Evolutionary conservation across 2,888 invertebrate species (phyloP), one percentile per base, ranked within the genome.

Genomic region (Eupithecia dodoneata): DNA sequence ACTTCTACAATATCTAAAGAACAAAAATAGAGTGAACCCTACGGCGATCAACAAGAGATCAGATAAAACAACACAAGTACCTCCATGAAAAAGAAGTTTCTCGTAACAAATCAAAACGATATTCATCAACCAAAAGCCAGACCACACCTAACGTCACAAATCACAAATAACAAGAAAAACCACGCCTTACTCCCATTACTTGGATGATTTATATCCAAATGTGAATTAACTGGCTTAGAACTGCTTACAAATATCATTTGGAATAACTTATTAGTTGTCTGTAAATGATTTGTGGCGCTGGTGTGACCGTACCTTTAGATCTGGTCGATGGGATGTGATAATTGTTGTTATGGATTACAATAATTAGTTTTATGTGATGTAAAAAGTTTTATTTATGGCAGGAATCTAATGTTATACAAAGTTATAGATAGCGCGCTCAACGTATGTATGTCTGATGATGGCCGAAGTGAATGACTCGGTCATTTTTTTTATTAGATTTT

Each of bases 201-300:
- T 80, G 72, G 79, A 79, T 88, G 88, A 89, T 89, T 89, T 87
- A 89, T 84, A 76, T 70, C 69, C 76, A 78, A 76, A 78, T 79
- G 47, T 77, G 76, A 73, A 79, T 75, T 75, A 81, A 79, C 79
- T 78, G 76, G 77, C 79, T 69, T 74, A 78, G 77, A 79, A 82
- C 81, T 80, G 77, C 79, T 69, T 74, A 78, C 76, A 78, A 82
- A 82, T 80, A 81, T 81, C 77, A 80, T 82, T 79, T 77, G 78
- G 72, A 73, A 73, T 78, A 76, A 79, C 76, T 75, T 75, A 75
- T 79, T 75, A 74, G 74, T 71, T 80, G 81, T 78, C 81, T 72
- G 77, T 77, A 71, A 69, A 78, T 74, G 76, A 81, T 81, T 81
- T 80, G 79, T 79, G 66, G 67, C 30, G 55, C 12, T 41, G 55